phyloP scores from a whole-genome alignment of 37 sponge, comb jelly and placozoan species.

The Amphimedon queenslandica region DNA sequence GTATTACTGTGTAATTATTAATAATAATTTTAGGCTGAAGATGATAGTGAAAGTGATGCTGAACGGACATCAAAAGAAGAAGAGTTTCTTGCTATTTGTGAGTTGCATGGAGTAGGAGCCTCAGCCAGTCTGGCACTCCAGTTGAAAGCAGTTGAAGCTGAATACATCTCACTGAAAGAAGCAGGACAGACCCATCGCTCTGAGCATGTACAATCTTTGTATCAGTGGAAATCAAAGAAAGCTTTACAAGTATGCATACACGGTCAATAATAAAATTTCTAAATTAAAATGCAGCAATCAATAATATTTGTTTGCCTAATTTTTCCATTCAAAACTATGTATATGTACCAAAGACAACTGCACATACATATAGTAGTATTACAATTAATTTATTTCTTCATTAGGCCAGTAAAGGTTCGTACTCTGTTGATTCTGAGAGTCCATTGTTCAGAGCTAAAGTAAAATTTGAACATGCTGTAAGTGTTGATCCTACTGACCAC shows the following conservation, averaged over 20 bases:
- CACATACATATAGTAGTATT: too few species aligned
- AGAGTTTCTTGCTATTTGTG: constrained; percentile 92
- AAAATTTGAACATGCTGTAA: constrained; percentile 82
- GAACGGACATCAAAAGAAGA: constrained; percentile 75
- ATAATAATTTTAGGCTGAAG: constrained; percentile 12
- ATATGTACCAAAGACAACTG: too few species aligned
- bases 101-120: constrained; percentile 75
- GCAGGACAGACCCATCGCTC: constrained; percentile 78
- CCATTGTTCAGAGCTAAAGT: constrained; percentile 68
- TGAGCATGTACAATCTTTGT: constrained; percentile 88
- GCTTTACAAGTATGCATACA: constrained; percentile 56
- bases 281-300: neutral
- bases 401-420: constrained; percentile 39
- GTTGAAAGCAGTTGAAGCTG: constrained; percentile 92
- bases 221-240: constrained; percentile 93
- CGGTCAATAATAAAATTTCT: too few species aligned
- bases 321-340: neutral
- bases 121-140: constrained; percentile 75
- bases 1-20: too few species aligned
- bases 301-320: neutral
- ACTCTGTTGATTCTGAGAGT: constrained; percentile 45
- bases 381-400: neutral
- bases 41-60: constrained; percentile 57
- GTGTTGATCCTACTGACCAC: constrained; percentile 46
- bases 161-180: constrained; percentile 85